A percentile compares a stretch with the other conserved stretches of the same genome.
Conservation (phyloP, 2,797 vertebrate genomes). For the Esox masquinongy region DNA sequence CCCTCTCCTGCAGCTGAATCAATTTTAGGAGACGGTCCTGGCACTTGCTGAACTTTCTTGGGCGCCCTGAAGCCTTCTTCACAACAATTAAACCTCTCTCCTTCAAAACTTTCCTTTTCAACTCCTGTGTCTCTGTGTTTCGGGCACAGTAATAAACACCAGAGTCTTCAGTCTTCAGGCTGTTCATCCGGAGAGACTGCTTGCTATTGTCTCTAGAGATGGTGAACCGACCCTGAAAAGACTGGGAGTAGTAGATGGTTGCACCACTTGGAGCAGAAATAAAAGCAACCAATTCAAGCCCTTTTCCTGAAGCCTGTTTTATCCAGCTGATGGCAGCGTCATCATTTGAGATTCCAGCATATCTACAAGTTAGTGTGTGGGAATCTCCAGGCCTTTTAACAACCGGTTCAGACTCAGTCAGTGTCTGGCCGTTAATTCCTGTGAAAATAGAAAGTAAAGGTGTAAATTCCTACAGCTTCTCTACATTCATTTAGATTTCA, state of each 20-base stretch:
- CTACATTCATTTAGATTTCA: too few relatives aligned
- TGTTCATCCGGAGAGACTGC: conserved; percentile 38
- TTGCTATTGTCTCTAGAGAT: conserved; percentile 49
- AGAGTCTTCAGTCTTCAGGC: conserved; percentile 35
- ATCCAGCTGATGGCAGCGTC: conserved; percentile 6
- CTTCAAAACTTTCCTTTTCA: too few relatives aligned
- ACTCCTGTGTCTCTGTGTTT: conserved; percentile 1
- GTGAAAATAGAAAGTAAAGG: neutral
- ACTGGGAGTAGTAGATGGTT: neutral
- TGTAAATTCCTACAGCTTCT: too few relatives aligned
- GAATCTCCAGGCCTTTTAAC: neutral
- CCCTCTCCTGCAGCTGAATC: too few relatives aligned
- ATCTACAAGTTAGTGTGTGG: neutral
- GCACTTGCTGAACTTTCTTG: too few relatives aligned
- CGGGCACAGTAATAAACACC: too few relatives aligned
- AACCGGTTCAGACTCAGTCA: conserved; percentile 5
- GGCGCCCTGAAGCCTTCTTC: too few relatives aligned
- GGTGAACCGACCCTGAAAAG: neutral
- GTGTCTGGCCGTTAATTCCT: neutral
- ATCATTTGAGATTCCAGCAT: neutral
- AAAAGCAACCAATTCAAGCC: too few relatives aligned
- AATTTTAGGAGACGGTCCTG: too few relatives aligned
- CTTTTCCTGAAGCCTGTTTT: conserved; percentile 30
- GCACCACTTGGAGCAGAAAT: conserved; percentile 26
- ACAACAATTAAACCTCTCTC: too few relatives aligned